Evolutionary conservation across 2,797 vertebrate species (phyloP), one percentile per base, ranked within the genome.

Genomic region (Crocodylus rhombifer): DNA sequence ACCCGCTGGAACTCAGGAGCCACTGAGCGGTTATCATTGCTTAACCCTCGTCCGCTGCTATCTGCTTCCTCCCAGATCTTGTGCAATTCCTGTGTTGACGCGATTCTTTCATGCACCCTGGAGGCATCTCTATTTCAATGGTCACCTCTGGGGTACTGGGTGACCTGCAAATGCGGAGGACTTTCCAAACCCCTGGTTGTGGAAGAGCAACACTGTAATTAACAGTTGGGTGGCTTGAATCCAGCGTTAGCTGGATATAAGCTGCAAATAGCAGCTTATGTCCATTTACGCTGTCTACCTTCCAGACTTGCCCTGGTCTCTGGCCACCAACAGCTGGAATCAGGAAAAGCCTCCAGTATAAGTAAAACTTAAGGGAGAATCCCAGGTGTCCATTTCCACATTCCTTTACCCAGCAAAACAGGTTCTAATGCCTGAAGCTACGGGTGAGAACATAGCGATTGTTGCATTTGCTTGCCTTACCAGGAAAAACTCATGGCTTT

Each of bases 121-220:
- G 36, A 71, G 36, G 21, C 42, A 7, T 13, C 67, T 71, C 33
- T 23, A 13, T 42, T 51, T 42, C 36, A 71, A 4, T 42, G 33
- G 69, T 10, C 1, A 5, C 75, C 64, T 75, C 75, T 83, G 30
- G 73, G 92, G 20, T 78, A n/a, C 90, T 8, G 79, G 56, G 13
- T 83, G 79, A 57, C 90, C 92, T 91, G 90, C 83, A 93, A 91
- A 96, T 88, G 14, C 51, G 0, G 69, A 94, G 30, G 56, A 90
- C 77, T 42, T 87, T 77, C 82, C 78, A 55, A 79, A 90, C 60
- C 83, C 77, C 62, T 55, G 79, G 18, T n/a, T 71, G 77, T 0
- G 3, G 86, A 83, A 55, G 60, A 84, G 18, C 23, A 20, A 13
- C 5, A 33, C 8, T 78, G 80, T 63, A 86, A 42, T 86, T 90